These are phyloP conservation scores for Papilio gigon DNA, from an alignment of 2,888 invertebrate genomes.

Conservation along the genomic window DNA sequence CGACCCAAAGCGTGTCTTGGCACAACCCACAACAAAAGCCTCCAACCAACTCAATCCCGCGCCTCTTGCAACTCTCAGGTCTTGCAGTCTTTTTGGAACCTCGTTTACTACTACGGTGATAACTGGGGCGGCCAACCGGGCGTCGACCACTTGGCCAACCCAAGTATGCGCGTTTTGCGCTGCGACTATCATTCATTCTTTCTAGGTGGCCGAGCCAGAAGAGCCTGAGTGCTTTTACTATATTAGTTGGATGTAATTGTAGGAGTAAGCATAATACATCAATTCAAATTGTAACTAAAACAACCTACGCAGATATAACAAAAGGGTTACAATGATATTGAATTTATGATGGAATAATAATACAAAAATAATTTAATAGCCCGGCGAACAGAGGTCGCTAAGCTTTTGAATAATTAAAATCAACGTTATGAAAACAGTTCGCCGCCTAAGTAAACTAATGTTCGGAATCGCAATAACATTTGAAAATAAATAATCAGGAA, in stretches of 20 bases:
- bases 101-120: no score
- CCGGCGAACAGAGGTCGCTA: conserved; percentile 23
- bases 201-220: no score
- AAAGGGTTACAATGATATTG: conserved; percentile 1
- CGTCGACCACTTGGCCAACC: no score
- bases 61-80: no score
- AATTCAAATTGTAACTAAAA: conserved; percentile 1
- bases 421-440: conserved; percentile 17
- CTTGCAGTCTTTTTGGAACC: no score
- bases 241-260: neutral
- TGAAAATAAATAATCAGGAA: neutral
- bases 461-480: neutral
- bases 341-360: conserved; percentile 22
- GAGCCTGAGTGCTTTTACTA: no score
- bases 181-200: no score
- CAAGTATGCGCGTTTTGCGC: no score
- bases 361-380: conserved; percentile 27
- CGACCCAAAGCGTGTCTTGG: no score
- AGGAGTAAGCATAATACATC: neutral
- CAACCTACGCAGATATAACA: neutral
- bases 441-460: conserved; percentile 26
- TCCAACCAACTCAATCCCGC: no score
- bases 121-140: no score
- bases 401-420: conserved; percentile 34
- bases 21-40: no score